Conservation (phyloP, 2,113 vertebrate species). For the Thalassarche chlororhynchos region DNA sequence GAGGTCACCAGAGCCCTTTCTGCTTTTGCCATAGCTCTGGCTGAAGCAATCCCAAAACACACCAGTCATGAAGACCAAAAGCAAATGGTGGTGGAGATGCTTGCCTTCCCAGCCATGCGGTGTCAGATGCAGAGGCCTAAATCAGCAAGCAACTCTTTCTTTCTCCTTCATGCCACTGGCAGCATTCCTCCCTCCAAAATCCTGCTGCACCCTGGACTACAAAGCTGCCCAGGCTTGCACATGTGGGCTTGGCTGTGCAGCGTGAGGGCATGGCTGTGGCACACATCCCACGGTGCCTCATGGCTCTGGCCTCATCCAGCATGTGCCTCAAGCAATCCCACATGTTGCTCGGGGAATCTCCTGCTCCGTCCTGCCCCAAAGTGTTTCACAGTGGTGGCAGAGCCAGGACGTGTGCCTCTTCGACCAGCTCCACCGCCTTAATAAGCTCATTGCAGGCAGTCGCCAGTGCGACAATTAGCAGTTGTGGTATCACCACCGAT, state of each 20-base stretch:
- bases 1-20: not conserved
- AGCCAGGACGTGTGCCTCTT: not conserved
- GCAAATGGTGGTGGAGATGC: not conserved
- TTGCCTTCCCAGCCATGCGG: accelerated
- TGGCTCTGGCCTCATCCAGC: not conserved
- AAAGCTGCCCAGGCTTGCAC: not conserved
- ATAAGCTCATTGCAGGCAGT: not conserved
- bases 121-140: not conserved
- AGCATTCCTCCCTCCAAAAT: not conserved
- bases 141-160: not conserved
- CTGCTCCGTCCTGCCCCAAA: not conserved
- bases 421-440: not conserved
- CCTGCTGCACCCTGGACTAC: accelerated
- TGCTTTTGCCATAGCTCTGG: not conserved
- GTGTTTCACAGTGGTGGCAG: not conserved
- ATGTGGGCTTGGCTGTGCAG: not conserved
- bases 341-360: not conserved
- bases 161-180: not conserved
- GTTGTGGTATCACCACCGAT: not conserved
- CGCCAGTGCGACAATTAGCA: accelerated
- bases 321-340: not conserved
- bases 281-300: accelerated
- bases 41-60: not conserved
- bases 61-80: not conserved
- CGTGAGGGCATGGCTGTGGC: accelerated